Conservation (phyloP, 2,113 vertebrate genomes). For the Atlantisia rogersi region DNA sequence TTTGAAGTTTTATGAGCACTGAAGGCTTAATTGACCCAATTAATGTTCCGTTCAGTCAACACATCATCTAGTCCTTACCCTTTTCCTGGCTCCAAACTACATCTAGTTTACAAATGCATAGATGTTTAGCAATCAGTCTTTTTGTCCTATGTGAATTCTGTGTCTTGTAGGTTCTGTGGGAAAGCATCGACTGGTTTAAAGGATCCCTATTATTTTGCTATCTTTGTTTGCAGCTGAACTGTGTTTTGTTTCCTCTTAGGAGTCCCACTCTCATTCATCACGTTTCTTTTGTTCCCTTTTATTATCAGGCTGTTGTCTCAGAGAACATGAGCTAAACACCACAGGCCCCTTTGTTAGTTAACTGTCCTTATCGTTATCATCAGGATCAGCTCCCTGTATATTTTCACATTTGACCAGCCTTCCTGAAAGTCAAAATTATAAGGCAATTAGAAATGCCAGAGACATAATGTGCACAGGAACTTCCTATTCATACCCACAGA, state of each 20-base stretch:
- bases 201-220: not conserved
- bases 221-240: constrained; percentile 15
- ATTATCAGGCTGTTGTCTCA: not conserved
- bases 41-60: not conserved
- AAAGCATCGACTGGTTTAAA: not conserved
- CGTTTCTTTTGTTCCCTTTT: constrained; percentile 43
- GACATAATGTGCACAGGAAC: not conserved
- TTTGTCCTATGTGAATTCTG: not conserved
- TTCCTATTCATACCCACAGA: not conserved
- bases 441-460: not conserved
- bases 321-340: constrained; percentile 28
- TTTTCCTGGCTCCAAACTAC: not conserved
- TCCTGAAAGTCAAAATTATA: constrained; percentile 26
- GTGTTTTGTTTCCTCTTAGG: not conserved
- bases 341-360: not conserved
- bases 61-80: not conserved
- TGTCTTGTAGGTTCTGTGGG: not conserved
- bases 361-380: constrained; percentile 19
- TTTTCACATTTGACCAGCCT: constrained; percentile 27
- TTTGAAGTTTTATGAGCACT: not conserved
- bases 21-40: not conserved
- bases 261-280: constrained; percentile 44
- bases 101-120: not conserved
- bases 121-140: not conserved
- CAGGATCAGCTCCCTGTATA: constrained; percentile 33